phyloP scores from a whole-genome alignment of 2,797 vertebrate genomes.

The Oophaga sylvatica region DNA sequence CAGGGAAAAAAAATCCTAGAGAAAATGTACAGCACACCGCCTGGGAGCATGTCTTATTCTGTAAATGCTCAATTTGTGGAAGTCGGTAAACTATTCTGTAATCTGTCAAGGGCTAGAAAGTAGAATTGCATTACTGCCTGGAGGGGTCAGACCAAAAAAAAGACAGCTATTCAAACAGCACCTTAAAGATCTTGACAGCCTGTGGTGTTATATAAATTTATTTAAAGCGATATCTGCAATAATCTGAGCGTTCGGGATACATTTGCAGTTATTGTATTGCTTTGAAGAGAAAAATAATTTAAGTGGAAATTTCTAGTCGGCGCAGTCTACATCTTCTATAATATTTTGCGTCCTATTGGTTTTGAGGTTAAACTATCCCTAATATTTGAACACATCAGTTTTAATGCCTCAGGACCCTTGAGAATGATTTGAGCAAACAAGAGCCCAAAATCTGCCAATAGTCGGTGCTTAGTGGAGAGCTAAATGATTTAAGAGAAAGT shows the following conservation, averaged over 20 bases:
- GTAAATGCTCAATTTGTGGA: conserved; percentile 61
- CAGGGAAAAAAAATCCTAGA: conserved; percentile 13
- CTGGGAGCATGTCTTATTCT: conserved; percentile 57
- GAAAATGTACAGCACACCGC: conserved; percentile 50
- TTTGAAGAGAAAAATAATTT: conserved; percentile 26
- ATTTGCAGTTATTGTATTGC: conserved; percentile 31
- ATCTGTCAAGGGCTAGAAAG: conserved; percentile 58
- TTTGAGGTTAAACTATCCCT: not conserved
- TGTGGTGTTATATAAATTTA: conserved; percentile 49
- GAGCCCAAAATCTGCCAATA: not conserved
- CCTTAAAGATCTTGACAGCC: conserved; percentile 51
- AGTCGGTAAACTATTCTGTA: conserved; percentile 61
- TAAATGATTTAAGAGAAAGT: not conserved
- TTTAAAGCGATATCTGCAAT: conserved; percentile 50
- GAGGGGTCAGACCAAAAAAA: conserved; percentile 34
- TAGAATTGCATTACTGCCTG: conserved; percentile 51
- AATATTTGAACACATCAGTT: conserved; percentile 15
- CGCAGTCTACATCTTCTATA: conserved; percentile 14
- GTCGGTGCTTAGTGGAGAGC: not conserved
- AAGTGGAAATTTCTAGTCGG: not conserved
- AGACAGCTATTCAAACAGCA: conserved; percentile 42
- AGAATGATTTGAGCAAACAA: not conserved
- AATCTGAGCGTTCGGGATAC: conserved; percentile 10
- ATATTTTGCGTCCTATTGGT: conserved; percentile 26
- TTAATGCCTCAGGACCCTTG: not conserved